Evolutionary conservation across 2,113 vertebrate genomes (phyloP).

Genomic region (Excalfactoria chinensis): DNA sequence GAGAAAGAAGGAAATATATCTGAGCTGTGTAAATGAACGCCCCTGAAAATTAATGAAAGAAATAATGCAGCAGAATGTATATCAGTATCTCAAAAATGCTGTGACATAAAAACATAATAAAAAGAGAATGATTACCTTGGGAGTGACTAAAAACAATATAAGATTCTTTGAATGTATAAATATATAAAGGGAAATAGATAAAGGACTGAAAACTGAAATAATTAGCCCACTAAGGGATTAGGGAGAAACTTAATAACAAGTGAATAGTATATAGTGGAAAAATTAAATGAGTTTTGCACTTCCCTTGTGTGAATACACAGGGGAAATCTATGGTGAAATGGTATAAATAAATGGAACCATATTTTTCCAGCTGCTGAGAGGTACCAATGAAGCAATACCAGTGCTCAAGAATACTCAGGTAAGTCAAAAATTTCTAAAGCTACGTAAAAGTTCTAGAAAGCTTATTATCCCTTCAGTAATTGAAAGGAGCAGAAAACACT

Average conservation of each 20-base stretch:
- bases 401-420: neutral
- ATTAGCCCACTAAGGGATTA: constrained; percentile 66
- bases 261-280: constrained; percentile 43
- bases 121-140: constrained; percentile 50
- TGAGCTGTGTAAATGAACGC: constrained; percentile 25
- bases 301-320: neutral
- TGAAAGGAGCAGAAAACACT: neutral
- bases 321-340: constrained; percentile 35
- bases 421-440: neutral
- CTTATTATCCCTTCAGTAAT: neutral
- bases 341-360: constrained; percentile 25
- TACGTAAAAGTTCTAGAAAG: neutral
- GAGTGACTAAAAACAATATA: constrained; percentile 63
- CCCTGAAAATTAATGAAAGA: constrained; percentile 50
- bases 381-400: neutral
- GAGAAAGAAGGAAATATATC: neutral
- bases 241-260: constrained; percentile 26
- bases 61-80: neutral
- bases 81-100: constrained; percentile 22
- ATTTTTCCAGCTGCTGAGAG: neutral
- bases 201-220: constrained; percentile 54
- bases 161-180: constrained; percentile 57
- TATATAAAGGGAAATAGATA: constrained; percentile 51
- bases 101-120: constrained; percentile 20
- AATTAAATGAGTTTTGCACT: constrained; percentile 61